Percentiles rank a stretch among this genome's conserved stretches.
Conservation (phyloP, 1,140 invertebrate species). For the Drosophila sechellia region DNA sequence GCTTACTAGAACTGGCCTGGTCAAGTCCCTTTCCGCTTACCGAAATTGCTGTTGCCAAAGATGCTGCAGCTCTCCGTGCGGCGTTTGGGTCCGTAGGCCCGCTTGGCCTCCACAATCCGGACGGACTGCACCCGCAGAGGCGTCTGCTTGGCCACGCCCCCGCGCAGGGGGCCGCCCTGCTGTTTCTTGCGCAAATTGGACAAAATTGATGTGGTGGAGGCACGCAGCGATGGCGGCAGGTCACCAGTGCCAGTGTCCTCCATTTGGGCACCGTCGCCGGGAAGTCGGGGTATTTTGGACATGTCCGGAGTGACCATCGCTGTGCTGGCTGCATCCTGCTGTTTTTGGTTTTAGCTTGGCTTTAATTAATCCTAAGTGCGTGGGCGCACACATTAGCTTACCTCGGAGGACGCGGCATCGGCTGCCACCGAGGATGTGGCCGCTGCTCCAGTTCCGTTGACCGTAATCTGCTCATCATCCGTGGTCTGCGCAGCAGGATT, state of each 20-base stretch:
- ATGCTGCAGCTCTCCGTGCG: slow-evolving; percentile 83
- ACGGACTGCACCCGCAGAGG: slow-evolving; percentile 80
- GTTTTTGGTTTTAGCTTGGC: slow-evolving; percentile 62
- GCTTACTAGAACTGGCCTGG: neutral
- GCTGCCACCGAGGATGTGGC: slow-evolving; percentile 11
- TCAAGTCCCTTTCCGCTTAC: slow-evolving; percentile 48
- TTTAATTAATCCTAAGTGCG: slow-evolving; percentile 77
- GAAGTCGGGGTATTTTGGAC: slow-evolving; percentile 85
- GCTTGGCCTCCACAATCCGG: slow-evolving; percentile 76
- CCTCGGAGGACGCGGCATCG: slow-evolving; percentile 40
- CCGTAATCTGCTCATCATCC: slow-evolving; percentile 71
- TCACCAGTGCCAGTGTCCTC: slow-evolving; percentile 70
- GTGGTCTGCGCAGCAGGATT: slow-evolving; percentile 74
- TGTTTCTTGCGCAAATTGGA: slow-evolving; percentile 76
- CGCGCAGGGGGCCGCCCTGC: slow-evolving; percentile 33
- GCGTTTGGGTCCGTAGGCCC: slow-evolving; percentile 71
- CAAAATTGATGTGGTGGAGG: slow-evolving; percentile 73
- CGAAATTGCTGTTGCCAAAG: slow-evolving; percentile 79
- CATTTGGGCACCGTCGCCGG: slow-evolving; percentile 85
- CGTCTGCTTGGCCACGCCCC: slow-evolving; percentile 62
- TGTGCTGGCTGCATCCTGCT: slow-evolving; percentile 59
- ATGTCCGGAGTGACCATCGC: slow-evolving; percentile 66
- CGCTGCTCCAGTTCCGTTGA: slow-evolving; percentile 30
- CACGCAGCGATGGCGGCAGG: slow-evolving; percentile 68
- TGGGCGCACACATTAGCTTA: slow-evolving; percentile 53